Evolutionary conservation across 2,113 vertebrate genomes (phyloP).

Genomic region (Dendrocopos noguchii): DNA sequence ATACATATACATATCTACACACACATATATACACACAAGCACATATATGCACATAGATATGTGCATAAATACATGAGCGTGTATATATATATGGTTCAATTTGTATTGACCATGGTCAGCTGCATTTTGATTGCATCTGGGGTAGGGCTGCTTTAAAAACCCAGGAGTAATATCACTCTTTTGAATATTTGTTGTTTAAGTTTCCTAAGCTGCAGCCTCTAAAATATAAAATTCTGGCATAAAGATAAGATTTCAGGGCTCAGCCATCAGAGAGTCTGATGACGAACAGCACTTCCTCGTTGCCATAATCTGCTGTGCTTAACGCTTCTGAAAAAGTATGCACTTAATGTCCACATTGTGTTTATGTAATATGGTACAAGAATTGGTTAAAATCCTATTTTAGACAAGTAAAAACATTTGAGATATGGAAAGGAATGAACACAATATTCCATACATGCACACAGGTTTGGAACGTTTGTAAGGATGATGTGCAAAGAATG

Average conservation of each 20-base stretch:
- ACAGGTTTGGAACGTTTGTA: neutral
- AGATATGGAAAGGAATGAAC: neutral
- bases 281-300: neutral
- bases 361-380: neutral
- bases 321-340: neutral
- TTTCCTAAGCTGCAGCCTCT: neutral
- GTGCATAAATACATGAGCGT: neutral
- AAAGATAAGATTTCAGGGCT: neutral
- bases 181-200: neutral
- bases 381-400: neutral
- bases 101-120: slow-evolving; percentile 9
- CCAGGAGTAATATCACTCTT: neutral
- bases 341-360: neutral
- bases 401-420: neutral
- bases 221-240: neutral
- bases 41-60: neutral
- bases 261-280: neutral
- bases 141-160: slow-evolving; percentile 11
- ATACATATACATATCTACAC: slow-evolving; percentile 58
- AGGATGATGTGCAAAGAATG: neutral
- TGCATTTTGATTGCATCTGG: neutral
- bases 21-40: slow-evolving; percentile 12
- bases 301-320: neutral
- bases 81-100: neutral
- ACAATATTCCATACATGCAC: neutral